Percentiles rank a stretch among this genome's conserved stretches.
Conservation (phyloP, 2,888 invertebrate genomes). For the Luffia ferchaultella region DNA sequence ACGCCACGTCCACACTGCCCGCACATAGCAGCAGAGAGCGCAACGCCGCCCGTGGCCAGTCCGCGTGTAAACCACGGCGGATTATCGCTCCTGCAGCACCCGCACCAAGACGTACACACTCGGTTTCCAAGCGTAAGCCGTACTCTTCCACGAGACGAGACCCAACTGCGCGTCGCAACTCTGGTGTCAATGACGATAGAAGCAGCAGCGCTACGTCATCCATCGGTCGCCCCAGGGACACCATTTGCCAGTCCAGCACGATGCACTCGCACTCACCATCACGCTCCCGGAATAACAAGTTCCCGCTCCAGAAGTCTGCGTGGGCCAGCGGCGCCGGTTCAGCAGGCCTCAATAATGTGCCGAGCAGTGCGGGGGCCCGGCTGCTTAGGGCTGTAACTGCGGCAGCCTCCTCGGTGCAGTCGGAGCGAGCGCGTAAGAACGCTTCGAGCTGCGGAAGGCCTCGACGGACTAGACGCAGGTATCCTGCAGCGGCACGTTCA, state of each 20-base stretch:
- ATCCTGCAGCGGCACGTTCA: constrained; percentile 80
- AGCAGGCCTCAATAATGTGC: constrained; percentile 73
- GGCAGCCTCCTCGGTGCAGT: constrained; percentile 67
- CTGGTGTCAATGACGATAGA: constrained; percentile 76
- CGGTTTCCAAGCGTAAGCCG: constrained; percentile 69
- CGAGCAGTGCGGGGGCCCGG: constrained; percentile 75
- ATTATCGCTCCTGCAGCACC: constrained; percentile 62
- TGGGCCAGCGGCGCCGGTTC: constrained; percentile 82
- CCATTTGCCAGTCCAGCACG: constrained; percentile 87
- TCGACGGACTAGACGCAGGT: constrained; percentile 78
- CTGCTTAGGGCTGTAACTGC: constrained; percentile 73
- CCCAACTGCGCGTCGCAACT: constrained; percentile 71
- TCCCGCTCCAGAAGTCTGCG: constrained; percentile 87
- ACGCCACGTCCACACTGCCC: constrained; percentile 82
- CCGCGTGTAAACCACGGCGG: constrained; percentile 62
- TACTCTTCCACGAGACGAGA: constrained; percentile 73
- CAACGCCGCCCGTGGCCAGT: constrained; percentile 73
- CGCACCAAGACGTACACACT: constrained; percentile 69
- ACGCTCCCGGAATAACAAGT: constrained; percentile 71
- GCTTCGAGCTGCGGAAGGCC: constrained; percentile 79
- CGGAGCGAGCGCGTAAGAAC: constrained; percentile 73
- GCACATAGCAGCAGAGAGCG: constrained; percentile 80
- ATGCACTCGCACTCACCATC: constrained; percentile 68
- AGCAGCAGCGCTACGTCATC: constrained; percentile 80
- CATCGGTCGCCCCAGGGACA: constrained; percentile 78